These are phyloP conservation scores for Paramuricea clavata DNA, from an alignment of 92 coral and sea anemone genomes.

Conservation along the genomic window DNA sequence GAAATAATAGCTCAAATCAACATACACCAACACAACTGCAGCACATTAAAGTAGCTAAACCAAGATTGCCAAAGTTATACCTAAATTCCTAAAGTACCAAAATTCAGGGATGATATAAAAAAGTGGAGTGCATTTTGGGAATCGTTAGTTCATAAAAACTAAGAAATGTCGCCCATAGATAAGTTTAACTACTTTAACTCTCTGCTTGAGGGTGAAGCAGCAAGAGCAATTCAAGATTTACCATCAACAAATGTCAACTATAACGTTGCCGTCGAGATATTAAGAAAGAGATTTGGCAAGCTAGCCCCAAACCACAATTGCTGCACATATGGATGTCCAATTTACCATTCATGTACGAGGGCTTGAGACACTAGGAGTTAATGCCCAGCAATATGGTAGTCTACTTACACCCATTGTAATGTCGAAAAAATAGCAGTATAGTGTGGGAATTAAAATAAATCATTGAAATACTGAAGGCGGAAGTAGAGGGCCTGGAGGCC, in stretches of 20 bases:
- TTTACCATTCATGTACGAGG: conserved; percentile 14
- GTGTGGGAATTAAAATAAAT: not conserved
- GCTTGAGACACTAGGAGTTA: conserved; percentile 25
- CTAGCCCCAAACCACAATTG: not conserved
- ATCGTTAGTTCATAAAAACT: not conserved
- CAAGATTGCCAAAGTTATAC: conserved; percentile 13
- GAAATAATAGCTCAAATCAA: not conserved
- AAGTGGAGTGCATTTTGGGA: conserved; percentile 37
- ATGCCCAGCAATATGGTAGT: conserved; percentile 20
- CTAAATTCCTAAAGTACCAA: too few species aligned
- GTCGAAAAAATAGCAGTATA: not conserved
- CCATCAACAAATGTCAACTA: conserved; percentile 27
- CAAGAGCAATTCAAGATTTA: conserved; percentile 20
- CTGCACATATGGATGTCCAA: conserved; percentile 7
- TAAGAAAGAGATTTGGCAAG: conserved; percentile 3
- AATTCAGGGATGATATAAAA: conserved; percentile 9
- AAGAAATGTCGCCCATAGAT: conserved; percentile 17
- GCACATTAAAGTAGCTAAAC: not conserved
- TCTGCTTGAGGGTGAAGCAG: conserved; percentile 16
- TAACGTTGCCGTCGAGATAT: not conserved
- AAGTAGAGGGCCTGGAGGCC: conserved; percentile 1
- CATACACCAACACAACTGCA: not conserved
- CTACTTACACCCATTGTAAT: conserved; percentile 14
- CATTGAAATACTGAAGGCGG: not conserved
- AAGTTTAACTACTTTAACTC: conserved; percentile 14